A percentile compares a stretch with the other conserved stretches of the same genome.
phyloP scores from a whole-genome alignment of 2,113 vertebrate genomes.

The Peromyscus polionotus region DNA sequence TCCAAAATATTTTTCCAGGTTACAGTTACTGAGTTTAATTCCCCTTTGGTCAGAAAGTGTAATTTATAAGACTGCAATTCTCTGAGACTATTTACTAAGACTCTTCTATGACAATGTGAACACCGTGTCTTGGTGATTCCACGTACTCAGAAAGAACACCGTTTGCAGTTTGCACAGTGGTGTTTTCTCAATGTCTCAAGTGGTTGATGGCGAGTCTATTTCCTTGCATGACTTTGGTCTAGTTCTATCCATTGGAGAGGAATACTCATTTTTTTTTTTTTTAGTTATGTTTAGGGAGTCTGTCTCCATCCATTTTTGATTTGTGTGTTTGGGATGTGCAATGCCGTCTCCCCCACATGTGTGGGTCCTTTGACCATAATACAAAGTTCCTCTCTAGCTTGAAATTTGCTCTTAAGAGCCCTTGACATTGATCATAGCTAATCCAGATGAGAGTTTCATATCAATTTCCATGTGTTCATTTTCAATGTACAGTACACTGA shows the following conservation, averaged over 20 bases:
- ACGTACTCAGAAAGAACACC: neutral
- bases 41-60: neutral
- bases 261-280: neutral
- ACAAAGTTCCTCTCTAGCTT: neutral
- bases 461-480: neutral
- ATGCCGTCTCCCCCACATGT: neutral
- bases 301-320: neutral
- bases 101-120: neutral
- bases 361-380: neutral
- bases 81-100: neutral
- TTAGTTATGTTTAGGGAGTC: neutral
- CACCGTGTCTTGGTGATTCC: neutral
- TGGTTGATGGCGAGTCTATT: neutral
- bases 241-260: neutral
- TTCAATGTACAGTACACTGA: neutral
- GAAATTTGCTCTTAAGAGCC: neutral
- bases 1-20: slow-evolving; percentile 14
- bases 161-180: neutral
- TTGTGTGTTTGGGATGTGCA: neutral
- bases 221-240: neutral
- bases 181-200: neutral
- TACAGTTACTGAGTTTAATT: neutral
- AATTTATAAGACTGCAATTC: neutral
- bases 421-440: neutral
- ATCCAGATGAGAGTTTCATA: neutral